A percentile compares a stretch with the other conserved stretches of the same genome.
phyloP scores from a whole-genome alignment of 1,140 invertebrate genomes.

The Metopolophium dirhodum region DNA sequence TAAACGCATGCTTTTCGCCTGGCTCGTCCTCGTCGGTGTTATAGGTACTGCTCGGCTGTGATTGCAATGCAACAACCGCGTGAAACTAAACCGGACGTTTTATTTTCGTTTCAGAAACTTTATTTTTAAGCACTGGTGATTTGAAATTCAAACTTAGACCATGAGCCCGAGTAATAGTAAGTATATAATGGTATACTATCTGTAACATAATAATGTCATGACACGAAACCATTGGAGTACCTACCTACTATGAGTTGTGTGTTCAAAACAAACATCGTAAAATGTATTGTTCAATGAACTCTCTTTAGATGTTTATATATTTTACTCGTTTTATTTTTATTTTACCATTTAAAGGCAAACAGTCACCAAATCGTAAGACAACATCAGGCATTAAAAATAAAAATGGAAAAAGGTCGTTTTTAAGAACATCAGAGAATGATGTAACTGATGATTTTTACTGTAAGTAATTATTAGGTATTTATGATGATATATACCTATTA shows the following conservation, averaged over 20 bases:
- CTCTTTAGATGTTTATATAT: neutral
- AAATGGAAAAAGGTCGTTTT: slow-evolving; percentile 4
- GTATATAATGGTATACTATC: neutral
- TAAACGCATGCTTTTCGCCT: neutral
- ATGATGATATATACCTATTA: too few relatives aligned
- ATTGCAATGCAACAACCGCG: neutral
- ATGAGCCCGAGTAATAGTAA: slow-evolving; percentile 19
- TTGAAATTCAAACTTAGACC: neutral
- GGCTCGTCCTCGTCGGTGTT: neutral
- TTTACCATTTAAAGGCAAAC: neutral
- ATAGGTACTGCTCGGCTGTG: neutral
- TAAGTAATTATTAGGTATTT: neutral
- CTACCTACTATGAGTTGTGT: neutral
- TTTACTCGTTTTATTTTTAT: neutral
- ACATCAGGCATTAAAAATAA: neutral
- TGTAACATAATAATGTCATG: neutral
- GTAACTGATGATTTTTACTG: neutral
- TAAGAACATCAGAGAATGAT: neutral
- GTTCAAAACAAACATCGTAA: neutral
- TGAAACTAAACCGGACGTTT: neutral
- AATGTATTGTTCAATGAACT: neutral
- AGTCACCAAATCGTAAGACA: neutral
- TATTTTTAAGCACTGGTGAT: neutral
- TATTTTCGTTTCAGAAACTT: neutral
- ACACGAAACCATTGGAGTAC: too few relatives aligned